These are phyloP conservation scores for Orthosia incerta DNA, from an alignment of 2,888 invertebrate species.

Conservation along the genomic window DNA sequence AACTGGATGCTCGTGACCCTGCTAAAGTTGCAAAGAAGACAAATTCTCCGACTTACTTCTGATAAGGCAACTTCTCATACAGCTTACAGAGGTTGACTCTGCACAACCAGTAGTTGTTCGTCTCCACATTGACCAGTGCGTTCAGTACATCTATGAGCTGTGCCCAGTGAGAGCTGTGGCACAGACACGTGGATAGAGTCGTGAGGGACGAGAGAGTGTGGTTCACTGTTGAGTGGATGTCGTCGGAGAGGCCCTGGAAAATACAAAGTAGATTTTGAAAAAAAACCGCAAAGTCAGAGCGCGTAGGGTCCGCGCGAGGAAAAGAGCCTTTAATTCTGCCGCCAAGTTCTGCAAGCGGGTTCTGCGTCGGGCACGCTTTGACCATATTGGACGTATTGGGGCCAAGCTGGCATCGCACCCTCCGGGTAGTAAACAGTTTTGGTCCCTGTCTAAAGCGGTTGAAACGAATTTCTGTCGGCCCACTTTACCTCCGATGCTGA, in stretches of 20 bases:
- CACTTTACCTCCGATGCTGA: no score
- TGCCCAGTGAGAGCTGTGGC: slow-evolving; percentile 92
- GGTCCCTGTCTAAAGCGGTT: no score
- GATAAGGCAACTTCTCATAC: slow-evolving; percentile 85
- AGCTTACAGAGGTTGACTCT: slow-evolving; percentile 91
- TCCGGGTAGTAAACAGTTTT: no score
- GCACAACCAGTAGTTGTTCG: slow-evolving; percentile 96
- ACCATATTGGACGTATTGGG: no score
- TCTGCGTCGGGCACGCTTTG: no score
- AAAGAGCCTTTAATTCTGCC: no score
- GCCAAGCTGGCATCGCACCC: no score
- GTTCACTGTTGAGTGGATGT: slow-evolving; percentile 94
- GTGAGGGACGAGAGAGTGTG: slow-evolving; percentile 93
- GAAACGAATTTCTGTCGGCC: no score
- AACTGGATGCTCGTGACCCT: background rate
- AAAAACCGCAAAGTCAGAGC: no score
- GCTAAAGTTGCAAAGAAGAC: background rate
- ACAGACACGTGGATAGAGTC: slow-evolving; percentile 90
- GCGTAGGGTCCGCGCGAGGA: no score
- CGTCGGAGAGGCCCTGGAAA: slow-evolving; percentile 93
- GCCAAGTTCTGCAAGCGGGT: no score
- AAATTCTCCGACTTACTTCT: slow-evolving; percentile 76
- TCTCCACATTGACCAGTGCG: slow-evolving; percentile 92
- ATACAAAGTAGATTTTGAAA: no score
- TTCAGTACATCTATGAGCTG: slow-evolving; percentile 91